Conservation (phyloP, 2,888 invertebrate genomes). For the Cheilosia impressa region DNA sequence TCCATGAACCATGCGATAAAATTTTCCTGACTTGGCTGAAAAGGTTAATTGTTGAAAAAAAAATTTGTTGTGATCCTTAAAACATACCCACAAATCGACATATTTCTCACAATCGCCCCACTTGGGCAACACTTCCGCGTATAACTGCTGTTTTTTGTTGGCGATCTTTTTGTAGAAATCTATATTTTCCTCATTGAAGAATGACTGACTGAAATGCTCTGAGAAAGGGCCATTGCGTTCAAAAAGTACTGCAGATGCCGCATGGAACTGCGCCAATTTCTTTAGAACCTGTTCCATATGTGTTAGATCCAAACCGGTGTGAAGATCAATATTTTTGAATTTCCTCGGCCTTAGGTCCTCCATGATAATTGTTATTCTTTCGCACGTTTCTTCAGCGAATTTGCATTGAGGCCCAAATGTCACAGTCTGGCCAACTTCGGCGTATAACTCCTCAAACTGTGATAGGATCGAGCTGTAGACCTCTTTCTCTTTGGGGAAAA, state of each 20-base stretch:
- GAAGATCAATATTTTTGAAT: conserved; percentile 66
- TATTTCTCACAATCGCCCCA: conserved; percentile 59
- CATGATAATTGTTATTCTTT: conserved; percentile 63
- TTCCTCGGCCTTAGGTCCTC: conserved; percentile 71
- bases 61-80: not conserved
- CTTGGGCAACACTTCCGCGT: conserved; percentile 18
- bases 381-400: conserved; percentile 5
- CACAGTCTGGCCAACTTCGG: conserved; percentile 77
- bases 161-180: conserved; percentile 54
- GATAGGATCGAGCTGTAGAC: conserved; percentile 81
- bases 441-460: conserved; percentile 80
- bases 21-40: conserved; percentile 14
- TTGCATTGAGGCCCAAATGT: conserved; percentile 78
- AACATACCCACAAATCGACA: conserved; percentile 65
- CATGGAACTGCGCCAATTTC: conserved; percentile 82
- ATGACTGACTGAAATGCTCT: conserved; percentile 47
- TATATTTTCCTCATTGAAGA: conserved; percentile 24
- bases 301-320: conserved; percentile 78
- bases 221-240: conserved; percentile 72
- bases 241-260: conserved; percentile 81
- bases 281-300: conserved; percentile 80
- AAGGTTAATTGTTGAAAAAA: not conserved
- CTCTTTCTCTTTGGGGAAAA: conserved; percentile 80
- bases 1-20: conserved; percentile 22
- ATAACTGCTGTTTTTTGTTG: conserved; percentile 2